These are phyloP conservation scores for Cydia splendana DNA, from an alignment of 1,140 invertebrate genomes.

Conservation along the genomic window DNA sequence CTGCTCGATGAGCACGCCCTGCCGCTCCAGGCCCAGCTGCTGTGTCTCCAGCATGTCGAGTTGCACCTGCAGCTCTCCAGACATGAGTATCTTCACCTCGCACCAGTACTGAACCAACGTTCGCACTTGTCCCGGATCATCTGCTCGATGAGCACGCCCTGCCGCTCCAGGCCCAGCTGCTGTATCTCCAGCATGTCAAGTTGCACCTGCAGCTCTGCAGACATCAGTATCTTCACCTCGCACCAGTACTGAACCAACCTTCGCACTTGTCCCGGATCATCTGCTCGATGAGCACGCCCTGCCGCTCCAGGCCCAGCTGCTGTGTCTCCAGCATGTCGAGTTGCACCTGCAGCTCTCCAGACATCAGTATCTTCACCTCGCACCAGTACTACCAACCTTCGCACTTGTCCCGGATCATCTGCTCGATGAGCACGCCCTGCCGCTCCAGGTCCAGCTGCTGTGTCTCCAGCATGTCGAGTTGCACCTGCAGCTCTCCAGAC, in stretches of 20 bases:
- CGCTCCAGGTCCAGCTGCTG: slow-evolving; percentile 93
- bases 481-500: slow-evolving; percentile 69
- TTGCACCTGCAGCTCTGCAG: slow-evolving; percentile 73
- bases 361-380: slow-evolving; percentile 44
- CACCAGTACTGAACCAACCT: slow-evolving; percentile 69
- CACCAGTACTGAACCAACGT: slow-evolving; percentile 39
- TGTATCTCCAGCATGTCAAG: slow-evolving; percentile 91
- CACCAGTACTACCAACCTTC: slow-evolving; percentile 79
- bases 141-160: slow-evolving; percentile 92
- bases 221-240: slow-evolving; percentile 79
- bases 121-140: slow-evolving; percentile 89
- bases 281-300: slow-evolving; percentile 84
- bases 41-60: slow-evolving; percentile 92
- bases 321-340: slow-evolving; percentile 90
- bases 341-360: slow-evolving; percentile 66
- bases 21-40: slow-evolving; percentile 91
- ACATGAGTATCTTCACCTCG: slow-evolving; percentile 64
- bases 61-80: slow-evolving; percentile 51
- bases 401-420: slow-evolving; percentile 90
- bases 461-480: slow-evolving; percentile 87
- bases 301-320: slow-evolving; percentile 85
- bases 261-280: slow-evolving; percentile 91
- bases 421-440: slow-evolving; percentile 92
- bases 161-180: slow-evolving; percentile 91
- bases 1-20: slow-evolving; percentile 92